Conservation (phyloP, 2,113 vertebrate genomes). For the Toxostoma redivivum region DNA sequence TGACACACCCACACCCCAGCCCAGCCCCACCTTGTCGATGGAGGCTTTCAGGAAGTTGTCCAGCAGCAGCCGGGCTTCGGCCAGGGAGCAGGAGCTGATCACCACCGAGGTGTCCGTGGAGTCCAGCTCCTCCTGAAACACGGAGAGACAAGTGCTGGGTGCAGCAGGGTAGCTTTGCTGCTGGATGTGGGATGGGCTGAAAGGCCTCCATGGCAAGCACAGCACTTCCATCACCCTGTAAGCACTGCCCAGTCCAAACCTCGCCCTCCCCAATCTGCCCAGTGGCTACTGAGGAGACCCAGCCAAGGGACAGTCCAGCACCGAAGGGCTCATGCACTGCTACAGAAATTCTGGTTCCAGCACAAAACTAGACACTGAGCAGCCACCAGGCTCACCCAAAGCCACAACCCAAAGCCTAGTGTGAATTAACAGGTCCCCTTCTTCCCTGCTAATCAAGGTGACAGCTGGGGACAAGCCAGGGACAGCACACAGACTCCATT, state of each 20-base stretch:
- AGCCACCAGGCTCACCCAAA: background rate
- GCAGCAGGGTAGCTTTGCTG: background rate
- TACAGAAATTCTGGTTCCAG: background rate
- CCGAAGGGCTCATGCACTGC: background rate
- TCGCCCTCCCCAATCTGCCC: background rate
- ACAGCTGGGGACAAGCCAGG: background rate
- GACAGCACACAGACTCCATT: background rate
- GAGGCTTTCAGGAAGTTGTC: slow-evolving; percentile 96
- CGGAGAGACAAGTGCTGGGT: background rate
- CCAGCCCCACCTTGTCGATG: slow-evolving; percentile 85
- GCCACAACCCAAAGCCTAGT: background rate
- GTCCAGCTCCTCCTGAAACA: slow-evolving; percentile 89
- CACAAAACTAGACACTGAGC: background rate
- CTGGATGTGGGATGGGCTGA: background rate
- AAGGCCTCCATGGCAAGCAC: fast-evolving
- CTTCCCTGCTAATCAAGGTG: background rate
- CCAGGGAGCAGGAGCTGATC: slow-evolving; percentile 95
- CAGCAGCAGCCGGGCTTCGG: slow-evolving; percentile 91
- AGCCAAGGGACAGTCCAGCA: background rate
- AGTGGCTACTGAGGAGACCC: background rate
- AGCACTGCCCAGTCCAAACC: background rate
- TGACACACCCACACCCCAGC: fast-evolving
- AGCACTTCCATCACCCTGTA: background rate
- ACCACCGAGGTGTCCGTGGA: slow-evolving; percentile 96
- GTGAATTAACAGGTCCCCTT: background rate